Conservation (phyloP, 2,888 invertebrate genomes). For the Sepioteuthis lessoniana region DNA sequence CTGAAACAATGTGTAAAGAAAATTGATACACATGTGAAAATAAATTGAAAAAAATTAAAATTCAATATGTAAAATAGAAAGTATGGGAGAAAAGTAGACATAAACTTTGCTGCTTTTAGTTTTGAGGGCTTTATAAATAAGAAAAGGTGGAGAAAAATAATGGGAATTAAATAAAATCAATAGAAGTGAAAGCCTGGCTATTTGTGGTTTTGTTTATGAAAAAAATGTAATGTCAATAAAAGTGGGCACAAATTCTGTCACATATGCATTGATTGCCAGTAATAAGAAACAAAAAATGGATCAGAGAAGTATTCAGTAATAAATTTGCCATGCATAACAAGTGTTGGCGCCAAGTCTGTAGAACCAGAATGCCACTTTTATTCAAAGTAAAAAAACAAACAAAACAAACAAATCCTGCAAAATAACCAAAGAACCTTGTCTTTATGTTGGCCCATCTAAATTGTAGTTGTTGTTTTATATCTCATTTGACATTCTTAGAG, state of each 20-base stretch:
- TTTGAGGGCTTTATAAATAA: neutral
- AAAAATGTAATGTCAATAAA: neutral
- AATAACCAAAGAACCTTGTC: neutral
- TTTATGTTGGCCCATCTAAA: neutral
- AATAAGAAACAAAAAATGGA: neutral
- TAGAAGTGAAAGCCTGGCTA: too few relatives aligned
- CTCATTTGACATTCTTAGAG: neutral
- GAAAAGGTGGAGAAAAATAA: neutral
- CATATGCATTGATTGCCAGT: neutral
- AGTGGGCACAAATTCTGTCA: constrained; percentile 20
- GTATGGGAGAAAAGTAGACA: neutral
- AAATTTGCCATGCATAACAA: neutral
- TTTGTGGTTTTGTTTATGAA: too few relatives aligned
- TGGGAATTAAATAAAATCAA: neutral
- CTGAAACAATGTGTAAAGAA: neutral
- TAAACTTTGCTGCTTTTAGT: constrained; percentile 24
- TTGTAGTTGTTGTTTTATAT: neutral
- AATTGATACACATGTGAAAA: neutral
- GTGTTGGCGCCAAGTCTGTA: neutral
- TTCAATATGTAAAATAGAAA: neutral
- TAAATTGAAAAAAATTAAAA: neutral
- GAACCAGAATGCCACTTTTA: neutral
- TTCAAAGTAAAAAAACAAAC: neutral
- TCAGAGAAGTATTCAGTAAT: neutral
- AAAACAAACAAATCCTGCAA: neutral